Conservation (phyloP, 2,888 invertebrate species). For the Rhaphigaster nebulosa region DNA sequence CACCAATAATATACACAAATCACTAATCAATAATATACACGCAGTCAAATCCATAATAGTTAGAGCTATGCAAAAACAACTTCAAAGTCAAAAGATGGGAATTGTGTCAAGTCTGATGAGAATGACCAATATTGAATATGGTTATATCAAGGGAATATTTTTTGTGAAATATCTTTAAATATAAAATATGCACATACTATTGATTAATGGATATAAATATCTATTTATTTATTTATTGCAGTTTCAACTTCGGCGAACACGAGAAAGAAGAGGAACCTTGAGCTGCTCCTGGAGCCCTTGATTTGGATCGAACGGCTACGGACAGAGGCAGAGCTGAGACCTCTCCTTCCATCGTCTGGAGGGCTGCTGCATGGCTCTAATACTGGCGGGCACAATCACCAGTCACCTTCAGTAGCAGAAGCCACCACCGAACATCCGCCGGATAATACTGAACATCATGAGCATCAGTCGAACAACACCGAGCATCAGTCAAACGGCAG, state of each 20-base stretch:
- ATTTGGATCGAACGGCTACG: conserved; percentile 48
- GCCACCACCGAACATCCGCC: neutral
- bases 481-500: neutral
- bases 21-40: no score
- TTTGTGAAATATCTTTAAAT: no score
- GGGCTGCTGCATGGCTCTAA: neutral
- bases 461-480: neutral
- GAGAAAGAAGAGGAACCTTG: neutral
- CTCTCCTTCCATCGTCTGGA: neutral
- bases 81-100: no score
- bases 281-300: conserved; percentile 19
- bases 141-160: no score
- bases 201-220: no score
- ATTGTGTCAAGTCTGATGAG: no score
- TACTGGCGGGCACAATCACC: neutral
- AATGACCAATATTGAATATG: no score
- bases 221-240: neutral
- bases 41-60: no score
- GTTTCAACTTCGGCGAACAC: neutral
- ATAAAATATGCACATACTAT: no score
- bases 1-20: no score
- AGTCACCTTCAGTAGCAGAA: neutral
- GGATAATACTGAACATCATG: neutral
- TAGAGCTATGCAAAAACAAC: no score
- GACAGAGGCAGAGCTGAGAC: neutral